These are phyloP conservation scores for Scomberomorus guttatus DNA, from an alignment of 2,797 vertebrate species.

Conservation along the genomic window DNA sequence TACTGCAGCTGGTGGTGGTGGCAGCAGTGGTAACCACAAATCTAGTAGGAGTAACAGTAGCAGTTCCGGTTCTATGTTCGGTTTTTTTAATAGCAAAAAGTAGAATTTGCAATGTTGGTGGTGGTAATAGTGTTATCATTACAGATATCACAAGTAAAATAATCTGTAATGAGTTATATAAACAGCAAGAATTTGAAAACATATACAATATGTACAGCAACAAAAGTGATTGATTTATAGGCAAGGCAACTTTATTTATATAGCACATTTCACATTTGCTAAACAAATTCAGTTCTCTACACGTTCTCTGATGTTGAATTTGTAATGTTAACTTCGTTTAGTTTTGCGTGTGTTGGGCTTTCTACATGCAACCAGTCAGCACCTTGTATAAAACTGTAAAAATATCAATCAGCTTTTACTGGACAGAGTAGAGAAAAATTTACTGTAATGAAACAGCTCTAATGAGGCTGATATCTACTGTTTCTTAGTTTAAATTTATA, in stretches of 20 bases:
- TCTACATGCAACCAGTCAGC: not conserved
- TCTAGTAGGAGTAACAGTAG: too few relatives aligned
- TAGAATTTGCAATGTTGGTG: not conserved
- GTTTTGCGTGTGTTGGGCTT: not conserved
- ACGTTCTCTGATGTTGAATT: not conserved
- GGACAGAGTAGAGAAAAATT: too few relatives aligned
- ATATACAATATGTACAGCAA: not conserved
- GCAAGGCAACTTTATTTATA: too few relatives aligned
- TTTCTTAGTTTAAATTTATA: not conserved
- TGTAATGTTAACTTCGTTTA: not conserved
- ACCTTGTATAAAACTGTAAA: not conserved
- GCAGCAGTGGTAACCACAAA: too few relatives aligned
- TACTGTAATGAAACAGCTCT: not conserved
- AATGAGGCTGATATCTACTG: not conserved
- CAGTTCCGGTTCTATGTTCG: too few relatives aligned
- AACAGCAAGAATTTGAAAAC: not conserved
- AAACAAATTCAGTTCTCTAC: not conserved
- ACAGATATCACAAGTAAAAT: not conserved
- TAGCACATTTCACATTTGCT: not conserved
- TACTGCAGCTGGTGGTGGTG: rapidly evolving
- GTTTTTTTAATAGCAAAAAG: too few relatives aligned
- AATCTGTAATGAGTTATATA: not conserved
- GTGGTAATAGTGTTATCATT: not conserved
- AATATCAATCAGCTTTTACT: not conserved
- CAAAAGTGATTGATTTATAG: not conserved